A percentile compares a stretch with the other conserved stretches of the same genome.
Conservation (phyloP, 2,113 vertebrate species). For the Calidris pygmaea region DNA sequence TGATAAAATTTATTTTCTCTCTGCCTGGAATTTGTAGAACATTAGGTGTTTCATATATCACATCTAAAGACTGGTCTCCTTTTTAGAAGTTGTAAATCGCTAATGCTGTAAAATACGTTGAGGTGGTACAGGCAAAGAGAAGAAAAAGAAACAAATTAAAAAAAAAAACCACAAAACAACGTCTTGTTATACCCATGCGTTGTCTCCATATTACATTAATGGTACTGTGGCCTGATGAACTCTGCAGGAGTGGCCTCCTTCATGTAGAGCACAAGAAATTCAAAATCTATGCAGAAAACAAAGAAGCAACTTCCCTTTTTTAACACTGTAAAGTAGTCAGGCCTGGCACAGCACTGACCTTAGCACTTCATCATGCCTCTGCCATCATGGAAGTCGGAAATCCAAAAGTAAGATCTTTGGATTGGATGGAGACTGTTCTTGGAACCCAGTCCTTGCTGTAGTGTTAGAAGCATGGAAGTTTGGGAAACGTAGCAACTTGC, state of each 20-base stretch:
- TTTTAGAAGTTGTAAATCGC: not conserved
- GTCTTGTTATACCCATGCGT: not conserved
- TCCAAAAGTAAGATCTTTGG: not conserved
- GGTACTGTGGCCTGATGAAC: not conserved
- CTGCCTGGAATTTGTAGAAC: not conserved
- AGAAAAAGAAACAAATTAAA: not conserved
- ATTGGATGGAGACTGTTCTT: not conserved
- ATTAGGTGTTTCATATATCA: not conserved
- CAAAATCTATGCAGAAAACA: not conserved
- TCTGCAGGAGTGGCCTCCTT: not conserved
- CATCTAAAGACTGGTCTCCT: not conserved
- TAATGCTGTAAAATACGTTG: not conserved
- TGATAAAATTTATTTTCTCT: not conserved
- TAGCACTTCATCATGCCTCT: not conserved
- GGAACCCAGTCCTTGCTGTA: not conserved
- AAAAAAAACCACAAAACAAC: rapidly evolving
- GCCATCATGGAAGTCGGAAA: not conserved
- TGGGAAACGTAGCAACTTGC: not conserved
- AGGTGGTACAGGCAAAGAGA: not conserved
- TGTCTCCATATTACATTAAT: not conserved
- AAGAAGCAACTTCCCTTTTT: not conserved
- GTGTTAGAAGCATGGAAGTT: not conserved
- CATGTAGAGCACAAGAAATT: not conserved
- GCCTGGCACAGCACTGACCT: not conserved
- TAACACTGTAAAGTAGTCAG: not conserved